phyloP scores from a whole-genome alignment of 1,140 invertebrate species.

The Microplitis demolitor region DNA sequence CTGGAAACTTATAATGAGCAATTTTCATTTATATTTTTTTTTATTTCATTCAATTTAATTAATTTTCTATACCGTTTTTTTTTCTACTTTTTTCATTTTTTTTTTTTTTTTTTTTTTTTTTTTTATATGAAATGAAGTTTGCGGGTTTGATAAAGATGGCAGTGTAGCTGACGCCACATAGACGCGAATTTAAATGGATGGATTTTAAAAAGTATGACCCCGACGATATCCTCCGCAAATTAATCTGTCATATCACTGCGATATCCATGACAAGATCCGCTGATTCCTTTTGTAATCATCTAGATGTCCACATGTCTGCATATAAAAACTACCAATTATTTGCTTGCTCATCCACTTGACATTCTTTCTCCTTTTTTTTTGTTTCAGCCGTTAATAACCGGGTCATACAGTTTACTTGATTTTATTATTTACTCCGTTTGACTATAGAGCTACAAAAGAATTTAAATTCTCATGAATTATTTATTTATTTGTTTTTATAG shows the following conservation, averaged over 20 bases:
- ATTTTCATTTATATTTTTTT: not conserved
- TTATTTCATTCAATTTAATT: not conserved
- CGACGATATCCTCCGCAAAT: slow-evolving; percentile 6
- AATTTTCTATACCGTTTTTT: not conserved
- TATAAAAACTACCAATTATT: slow-evolving; percentile 2
- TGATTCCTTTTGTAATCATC: slow-evolving; percentile 6
- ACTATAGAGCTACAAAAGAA: too few relatives aligned
- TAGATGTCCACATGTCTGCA: not conserved
- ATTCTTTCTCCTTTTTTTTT: not conserved
- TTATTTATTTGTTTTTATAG: slow-evolving; percentile 56
- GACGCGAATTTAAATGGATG: slow-evolving; percentile 1
- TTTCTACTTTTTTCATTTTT: not conserved
- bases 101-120: not conserved
- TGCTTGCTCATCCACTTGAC: not conserved
- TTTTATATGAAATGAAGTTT: not conserved
- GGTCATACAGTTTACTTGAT: not conserved
- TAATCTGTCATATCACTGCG: slow-evolving; percentile 14
- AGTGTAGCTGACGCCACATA: slow-evolving; percentile 6
- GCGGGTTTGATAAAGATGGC: not conserved
- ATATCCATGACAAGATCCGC: slow-evolving; percentile 10
- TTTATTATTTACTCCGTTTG: not conserved
- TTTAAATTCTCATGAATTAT: not conserved
- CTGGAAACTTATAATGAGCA: too few relatives aligned
- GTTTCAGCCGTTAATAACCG: not conserved
- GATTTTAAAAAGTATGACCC: slow-evolving; percentile 2